Conservation (phyloP, 2,797 vertebrate species). For the Limosa lapponica region DNA sequence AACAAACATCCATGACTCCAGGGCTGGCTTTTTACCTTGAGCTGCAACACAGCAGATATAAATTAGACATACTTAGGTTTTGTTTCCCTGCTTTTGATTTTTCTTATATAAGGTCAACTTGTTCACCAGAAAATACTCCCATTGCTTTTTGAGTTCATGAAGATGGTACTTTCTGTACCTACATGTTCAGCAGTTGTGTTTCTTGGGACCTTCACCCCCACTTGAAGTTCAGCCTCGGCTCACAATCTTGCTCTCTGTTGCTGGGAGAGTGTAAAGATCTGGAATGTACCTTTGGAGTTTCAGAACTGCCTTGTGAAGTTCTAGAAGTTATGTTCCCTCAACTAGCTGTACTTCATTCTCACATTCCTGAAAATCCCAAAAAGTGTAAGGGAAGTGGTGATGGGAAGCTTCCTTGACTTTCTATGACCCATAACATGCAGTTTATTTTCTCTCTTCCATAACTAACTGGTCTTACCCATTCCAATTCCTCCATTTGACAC, state of each 20-base stretch:
- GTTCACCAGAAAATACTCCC: not conserved
- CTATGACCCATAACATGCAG: rapidly evolving
- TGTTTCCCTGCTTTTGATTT: not conserved
- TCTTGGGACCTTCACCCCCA: not conserved
- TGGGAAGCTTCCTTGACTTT: not conserved
- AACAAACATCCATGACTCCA: rapidly evolving
- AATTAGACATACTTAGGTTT: not conserved
- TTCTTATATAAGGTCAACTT: not conserved
- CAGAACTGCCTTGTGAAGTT: not conserved
- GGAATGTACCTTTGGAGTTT: not conserved
- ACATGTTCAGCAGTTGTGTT: not conserved
- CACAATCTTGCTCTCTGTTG: not conserved
- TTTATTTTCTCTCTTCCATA: not conserved
- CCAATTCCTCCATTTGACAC: not conserved
- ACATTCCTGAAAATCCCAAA: not conserved
- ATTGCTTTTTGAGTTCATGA: not conserved
- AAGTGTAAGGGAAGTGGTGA: not conserved
- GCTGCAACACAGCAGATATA: not conserved
- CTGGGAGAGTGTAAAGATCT: not conserved
- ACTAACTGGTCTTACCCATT: not conserved
- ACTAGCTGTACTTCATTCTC: not conserved
- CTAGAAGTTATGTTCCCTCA: not conserved
- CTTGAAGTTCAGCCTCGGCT: not conserved
- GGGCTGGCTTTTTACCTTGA: not conserved
- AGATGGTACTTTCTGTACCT: not conserved